Base-by-base conservation (phyloP, 2,113 vertebrate species). In the Xenopus borealis region DNA sequence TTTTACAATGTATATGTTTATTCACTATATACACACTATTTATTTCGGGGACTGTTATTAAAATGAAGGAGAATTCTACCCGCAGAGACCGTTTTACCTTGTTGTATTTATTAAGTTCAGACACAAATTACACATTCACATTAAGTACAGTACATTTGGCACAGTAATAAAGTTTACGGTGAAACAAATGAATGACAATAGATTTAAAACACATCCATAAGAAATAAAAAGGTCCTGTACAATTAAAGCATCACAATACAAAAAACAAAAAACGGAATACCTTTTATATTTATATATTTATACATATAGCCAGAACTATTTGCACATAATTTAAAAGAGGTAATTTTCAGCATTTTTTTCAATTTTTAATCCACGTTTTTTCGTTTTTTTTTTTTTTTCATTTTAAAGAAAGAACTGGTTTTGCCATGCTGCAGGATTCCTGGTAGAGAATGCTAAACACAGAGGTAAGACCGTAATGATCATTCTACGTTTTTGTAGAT, bases 111-210 rank as follows among this genome's bases (percentile, higher is more conserved):
- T 95, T 98, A 92, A 92, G 91, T 94, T 93, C 92, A 80, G 88
- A 94, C 94, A 94, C 92, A 92, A 69, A 1, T 90, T 92, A 95
- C 94, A 95, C 91, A 93, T 98, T 98, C 94, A 98, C 94, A 95
- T 94, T 16, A 94, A 94, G 89, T 96, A 95, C 95, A 98, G 96
- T 97, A 98, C 96, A 94, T 97, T 98, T 98, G 97, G 97, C 96
- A 98, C 94, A 95, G 89, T 94, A 93, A 95, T 89, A 91, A 95
- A 90, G 91, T 90, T 88, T 90, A 94, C 88, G 84, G 91, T 90
- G 88, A 94, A 91, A 92, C 90, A 94, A 95, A 93, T 91, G 93
- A 89, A 91, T 91, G 91, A 89, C 90, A 90, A 91, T 89, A 92
- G 86, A 86, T 89, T 89, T 84, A 90, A 92, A 93, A 93, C 89